phyloP scores from a whole-genome alignment of 2,113 vertebrate genomes.

The Leptodactylus fuscus region DNA sequence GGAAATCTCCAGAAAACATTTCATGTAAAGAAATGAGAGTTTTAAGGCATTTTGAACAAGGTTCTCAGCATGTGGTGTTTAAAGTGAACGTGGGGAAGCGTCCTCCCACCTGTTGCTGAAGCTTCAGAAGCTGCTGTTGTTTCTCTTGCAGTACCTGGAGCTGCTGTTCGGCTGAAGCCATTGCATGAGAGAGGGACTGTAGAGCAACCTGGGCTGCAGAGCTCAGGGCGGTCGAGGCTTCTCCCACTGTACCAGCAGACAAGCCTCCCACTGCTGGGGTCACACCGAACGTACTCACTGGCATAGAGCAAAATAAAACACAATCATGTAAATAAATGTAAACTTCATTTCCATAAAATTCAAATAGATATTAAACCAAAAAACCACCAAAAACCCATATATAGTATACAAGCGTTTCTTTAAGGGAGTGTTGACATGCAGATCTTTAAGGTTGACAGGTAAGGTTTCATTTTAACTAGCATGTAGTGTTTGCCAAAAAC shows the following conservation, averaged over 20 bases:
- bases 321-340: constrained; percentile 7
- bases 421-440: too few relatives aligned
- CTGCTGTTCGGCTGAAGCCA: constrained; percentile 99
- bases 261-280: constrained; percentile 92
- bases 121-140: constrained; percentile 98
- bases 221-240: constrained; percentile 96
- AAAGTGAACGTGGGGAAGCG: constrained; percentile 74
- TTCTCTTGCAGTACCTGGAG: constrained; percentile 99
- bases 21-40: background rate
- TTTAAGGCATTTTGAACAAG: constrained; percentile 26
- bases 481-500: too few relatives aligned
- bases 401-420: too few relatives aligned
- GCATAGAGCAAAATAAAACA: constrained; percentile 70
- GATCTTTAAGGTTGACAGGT: too few relatives aligned
- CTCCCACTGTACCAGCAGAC: constrained; percentile 90
- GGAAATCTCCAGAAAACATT: background rate
- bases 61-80: constrained; percentile 74
- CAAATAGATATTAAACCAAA: too few relatives aligned
- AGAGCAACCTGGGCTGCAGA: constrained; percentile 98
- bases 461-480: too few relatives aligned
- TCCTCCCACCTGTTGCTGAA: constrained; percentile 98
- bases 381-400: too few relatives aligned
- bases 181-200: constrained; percentile 98
- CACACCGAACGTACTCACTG: constrained; percentile 98
- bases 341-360: background rate